Conservation (phyloP, 2,888 invertebrate genomes). For the Sturmia bella region DNA sequence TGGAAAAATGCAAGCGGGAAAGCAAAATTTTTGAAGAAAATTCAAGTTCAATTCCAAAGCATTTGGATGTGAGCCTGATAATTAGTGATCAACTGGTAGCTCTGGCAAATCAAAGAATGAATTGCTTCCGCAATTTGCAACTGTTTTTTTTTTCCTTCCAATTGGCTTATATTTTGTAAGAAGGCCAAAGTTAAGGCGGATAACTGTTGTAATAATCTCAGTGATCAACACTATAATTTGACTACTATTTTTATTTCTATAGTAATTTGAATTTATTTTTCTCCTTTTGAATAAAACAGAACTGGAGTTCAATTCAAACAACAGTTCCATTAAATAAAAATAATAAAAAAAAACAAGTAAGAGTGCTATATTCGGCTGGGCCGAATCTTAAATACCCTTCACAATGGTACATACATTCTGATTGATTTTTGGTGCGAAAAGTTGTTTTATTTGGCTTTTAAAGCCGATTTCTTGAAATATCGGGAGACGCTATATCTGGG, state of each 20-base stretch:
- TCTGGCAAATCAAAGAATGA: conserved; percentile 58
- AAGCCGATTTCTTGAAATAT: too few species aligned
- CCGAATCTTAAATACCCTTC: too few species aligned
- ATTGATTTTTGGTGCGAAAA: too few species aligned
- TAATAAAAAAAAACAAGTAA: too few species aligned
- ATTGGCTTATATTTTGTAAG: conserved; percentile 21
- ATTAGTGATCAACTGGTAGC: conserved; percentile 72
- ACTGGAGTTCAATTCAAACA: conserved; percentile 45
- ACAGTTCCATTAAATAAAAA: conserved; percentile 28
- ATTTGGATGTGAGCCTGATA: conserved; percentile 44
- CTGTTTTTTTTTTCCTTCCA: conserved; percentile 16
- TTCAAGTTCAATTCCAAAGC: conserved; percentile 40
- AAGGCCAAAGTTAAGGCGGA: conserved; percentile 59
- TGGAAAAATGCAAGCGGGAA: conserved; percentile 1
- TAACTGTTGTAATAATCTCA: conserved; percentile 53
- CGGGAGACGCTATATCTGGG: too few species aligned
- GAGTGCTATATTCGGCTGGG: too few species aligned
- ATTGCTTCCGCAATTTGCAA: conserved; percentile 71
- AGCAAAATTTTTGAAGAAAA: conserved; percentile 3
- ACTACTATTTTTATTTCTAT: conserved; percentile 34
- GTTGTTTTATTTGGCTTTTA: too few species aligned
- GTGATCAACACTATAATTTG: conserved; percentile 60
- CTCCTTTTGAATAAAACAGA: not conserved
- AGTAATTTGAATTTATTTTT: not conserved
- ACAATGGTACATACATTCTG: too few species aligned